Base-by-base conservation (phyloP, 92 coral and sea anemone genomes). In the Bergia sp. region DNA sequence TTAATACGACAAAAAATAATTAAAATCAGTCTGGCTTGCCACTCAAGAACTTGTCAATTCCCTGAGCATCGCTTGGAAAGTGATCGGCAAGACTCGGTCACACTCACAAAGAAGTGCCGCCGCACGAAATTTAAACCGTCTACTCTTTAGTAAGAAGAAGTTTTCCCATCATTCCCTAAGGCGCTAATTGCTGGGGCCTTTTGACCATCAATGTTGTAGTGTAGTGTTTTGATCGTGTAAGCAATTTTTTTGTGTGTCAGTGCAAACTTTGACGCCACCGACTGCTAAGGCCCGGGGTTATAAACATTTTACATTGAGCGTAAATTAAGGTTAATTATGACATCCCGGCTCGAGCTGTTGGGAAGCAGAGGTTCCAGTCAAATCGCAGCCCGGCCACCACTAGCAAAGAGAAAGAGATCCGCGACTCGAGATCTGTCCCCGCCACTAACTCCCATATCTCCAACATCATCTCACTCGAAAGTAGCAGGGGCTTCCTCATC, bases 1-100 rank as follows among this genome's bases (percentile, higher is more conserved):
- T 96, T 96, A 95, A 93, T 96, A 92, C 95, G 98, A 96, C 99
- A 96, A 96, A 94, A 96, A 94, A 92, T 94, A 94, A 96, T 95
- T 95, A 92, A 95, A 94, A 94, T 90, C 94, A 91, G 96, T 94
- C 95, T 95, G 96, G 96, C 93, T 92, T 93, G 98, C 98, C 95
- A 96, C 98, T 96, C 97, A 96, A 96, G 88, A 89, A 86, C 98
- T 89, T 94, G 99, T 91, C 98, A 94, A 96, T 95, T 94, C 96
- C 95, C 98, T 67, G 85, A 92, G 94, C 98, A 92, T 91, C 94
- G 91, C 91, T 90, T 95, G 96, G 93, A 95, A 96, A 90, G 96
- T 94, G 99, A 96, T 96, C 96, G 94, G 92, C 86, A 92, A 89
- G 93, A 86, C 91, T 96, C 85, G 85, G 90, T 88, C 64, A 73